These are phyloP conservation scores for Loxodonta africana DNA, from an alignment of 2,113 vertebrate genomes.

Conservation along the genomic window DNA sequence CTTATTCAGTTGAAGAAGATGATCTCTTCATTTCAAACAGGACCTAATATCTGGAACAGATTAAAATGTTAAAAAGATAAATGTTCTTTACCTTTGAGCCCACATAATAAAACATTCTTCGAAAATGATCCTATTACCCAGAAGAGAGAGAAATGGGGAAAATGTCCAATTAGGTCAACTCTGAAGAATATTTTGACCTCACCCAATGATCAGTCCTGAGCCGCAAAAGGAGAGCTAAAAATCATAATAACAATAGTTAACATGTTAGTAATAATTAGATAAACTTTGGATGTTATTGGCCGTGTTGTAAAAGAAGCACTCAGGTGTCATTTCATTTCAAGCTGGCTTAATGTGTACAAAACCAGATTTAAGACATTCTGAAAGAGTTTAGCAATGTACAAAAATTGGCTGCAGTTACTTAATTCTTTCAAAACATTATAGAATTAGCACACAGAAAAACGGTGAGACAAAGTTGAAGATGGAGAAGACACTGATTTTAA, in stretches of 20 bases:
- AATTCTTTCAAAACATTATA: slow-evolving; percentile 60
- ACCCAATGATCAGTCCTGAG: not conserved
- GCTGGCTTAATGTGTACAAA: slow-evolving; percentile 5
- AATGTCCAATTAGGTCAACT: slow-evolving; percentile 31
- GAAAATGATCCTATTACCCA: slow-evolving; percentile 53
- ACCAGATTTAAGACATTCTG: not conserved
- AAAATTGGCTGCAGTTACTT: slow-evolving; percentile 16
- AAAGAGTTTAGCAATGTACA: not conserved
- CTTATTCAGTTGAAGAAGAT: slow-evolving; percentile 31
- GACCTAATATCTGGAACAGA: slow-evolving; percentile 51
- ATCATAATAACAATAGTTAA: slow-evolving; percentile 46
- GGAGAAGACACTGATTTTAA: not conserved
- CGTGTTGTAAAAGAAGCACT: not conserved
- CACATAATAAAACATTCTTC: slow-evolving; percentile 31
- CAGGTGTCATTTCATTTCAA: slow-evolving; percentile 18
- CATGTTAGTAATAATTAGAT: not conserved
- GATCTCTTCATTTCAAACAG: slow-evolving; percentile 37
- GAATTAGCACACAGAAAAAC: not conserved
- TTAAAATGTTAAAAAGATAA: slow-evolving; percentile 50
- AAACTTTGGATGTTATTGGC: slow-evolving; percentile 1
- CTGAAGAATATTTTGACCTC: slow-evolving; percentile 36
- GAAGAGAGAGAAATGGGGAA: slow-evolving; percentile 24
- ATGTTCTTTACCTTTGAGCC: slow-evolving; percentile 50
- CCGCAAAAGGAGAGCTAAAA: not conserved
- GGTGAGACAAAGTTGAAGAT: slow-evolving; percentile 6